These are phyloP conservation scores for Troides helena DNA, from an alignment of 2,888 invertebrate genomes.

Conservation along the genomic window DNA sequence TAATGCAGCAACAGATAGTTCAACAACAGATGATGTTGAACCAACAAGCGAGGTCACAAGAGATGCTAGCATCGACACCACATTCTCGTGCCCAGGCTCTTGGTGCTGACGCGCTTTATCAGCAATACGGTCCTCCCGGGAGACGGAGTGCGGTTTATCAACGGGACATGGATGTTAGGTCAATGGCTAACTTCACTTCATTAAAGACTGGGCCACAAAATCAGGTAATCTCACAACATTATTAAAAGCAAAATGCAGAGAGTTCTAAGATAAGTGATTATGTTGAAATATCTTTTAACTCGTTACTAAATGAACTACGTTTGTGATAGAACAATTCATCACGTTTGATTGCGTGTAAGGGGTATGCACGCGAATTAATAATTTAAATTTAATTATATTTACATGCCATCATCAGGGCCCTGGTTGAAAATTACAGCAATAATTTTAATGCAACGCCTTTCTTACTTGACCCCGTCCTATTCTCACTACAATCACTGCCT, in stretches of 20 bases:
- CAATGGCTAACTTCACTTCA: constrained; percentile 73
- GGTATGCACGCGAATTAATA: neutral
- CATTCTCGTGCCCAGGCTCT: constrained; percentile 60
- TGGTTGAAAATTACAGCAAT: constrained; percentile 37
- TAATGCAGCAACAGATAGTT: constrained; percentile 72
- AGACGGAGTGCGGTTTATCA: constrained; percentile 70
- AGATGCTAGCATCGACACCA: constrained; percentile 73
- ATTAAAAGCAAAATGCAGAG: too few species aligned
- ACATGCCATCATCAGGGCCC: constrained; percentile 23
- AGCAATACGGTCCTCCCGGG: constrained; percentile 72
- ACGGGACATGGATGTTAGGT: constrained; percentile 67
- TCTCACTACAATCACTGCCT: constrained; percentile 42
- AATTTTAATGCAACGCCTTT: constrained; percentile 44
- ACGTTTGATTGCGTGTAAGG: neutral
- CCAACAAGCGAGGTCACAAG: constrained; percentile 79
- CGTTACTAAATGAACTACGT: too few species aligned
- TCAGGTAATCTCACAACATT: constrained; percentile 47
- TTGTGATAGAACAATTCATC: neutral
- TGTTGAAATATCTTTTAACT: too few species aligned
- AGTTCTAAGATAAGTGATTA: too few species aligned
- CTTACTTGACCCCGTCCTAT: constrained; percentile 43
- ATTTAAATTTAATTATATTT: constrained; percentile 26
- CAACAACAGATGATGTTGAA: constrained; percentile 75
- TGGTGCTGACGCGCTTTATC: constrained; percentile 73
- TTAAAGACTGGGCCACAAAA: constrained; percentile 65